Base-by-base conservation (phyloP, 2,797 vertebrate genomes). In the Alcedo quadribrachys region DNA sequence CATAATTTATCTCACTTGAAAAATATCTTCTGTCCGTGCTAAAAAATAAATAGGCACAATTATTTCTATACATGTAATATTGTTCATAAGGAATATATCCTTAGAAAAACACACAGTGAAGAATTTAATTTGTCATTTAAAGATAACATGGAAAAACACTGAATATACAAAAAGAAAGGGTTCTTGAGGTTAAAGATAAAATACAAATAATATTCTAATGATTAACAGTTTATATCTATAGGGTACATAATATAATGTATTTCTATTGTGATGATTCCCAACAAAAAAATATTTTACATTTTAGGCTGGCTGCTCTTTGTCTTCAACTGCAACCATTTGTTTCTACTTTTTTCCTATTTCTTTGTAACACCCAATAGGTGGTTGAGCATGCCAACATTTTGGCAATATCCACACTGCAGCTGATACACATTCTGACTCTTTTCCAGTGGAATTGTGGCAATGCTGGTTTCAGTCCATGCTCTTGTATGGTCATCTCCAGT, bases 111-210 rank as follows among this genome's bases (percentile, higher is more conserved):
- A 48, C 15, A 8, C 7, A 53, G 55, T n/a, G 22, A 70, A 88
- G 80, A 48, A 11, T 3, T 30, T 81, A 48, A 11, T 5, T n/a
- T 83, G 4, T 25, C 7, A 1, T 43, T 45, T 14, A 43, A 78
- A 76, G 9, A 50, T 53, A 51, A 24, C 3, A 2, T 60, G 27
- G 12, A 25, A 85, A 83, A 69, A 58, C 45, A 53, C 2, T 58
- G 27, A 54, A 55, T 35, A 54, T 5, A 28, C 10, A 1, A 43
- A 76, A 62, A 62, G 2, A 61, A 32, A 40, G 1, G 0, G 15
- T 51, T 66, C 6, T 81, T 73, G 25, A 63, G 8, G 73, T 76
- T 46, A 58, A 73, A 6, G 8, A 8, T 25, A 42, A 92, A 81
- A n/a, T 79, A 4, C 5, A 14, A 76, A 35, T 45, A 78, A 32